Percentiles rank a stretch among this genome's conserved stretches.
Conservation (phyloP, 1,140 invertebrate genomes). For the Bombus waltoni region DNA sequence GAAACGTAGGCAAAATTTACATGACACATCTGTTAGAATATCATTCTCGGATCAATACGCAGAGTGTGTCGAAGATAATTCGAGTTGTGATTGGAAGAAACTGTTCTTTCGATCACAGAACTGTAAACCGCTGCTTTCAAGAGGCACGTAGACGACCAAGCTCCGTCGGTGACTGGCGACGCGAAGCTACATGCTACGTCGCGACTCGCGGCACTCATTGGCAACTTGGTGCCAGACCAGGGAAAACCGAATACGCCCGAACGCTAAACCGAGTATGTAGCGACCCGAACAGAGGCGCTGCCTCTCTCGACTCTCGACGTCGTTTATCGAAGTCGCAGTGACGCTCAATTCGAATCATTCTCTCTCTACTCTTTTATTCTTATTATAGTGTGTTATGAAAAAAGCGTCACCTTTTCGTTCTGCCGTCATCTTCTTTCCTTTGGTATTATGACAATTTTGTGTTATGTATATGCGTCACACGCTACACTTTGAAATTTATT, state of each 20-base stretch:
- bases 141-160: slow-evolving; percentile 50
- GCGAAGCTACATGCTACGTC: slow-evolving; percentile 39
- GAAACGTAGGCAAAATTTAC: neutral
- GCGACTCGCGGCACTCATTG: slow-evolving; percentile 36
- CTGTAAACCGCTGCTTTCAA: neutral
- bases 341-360: slow-evolving; percentile 37
- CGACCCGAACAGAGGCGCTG: slow-evolving; percentile 29
- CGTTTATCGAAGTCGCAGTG: slow-evolving; percentile 35
- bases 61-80: neutral
- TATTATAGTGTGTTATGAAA: no score
- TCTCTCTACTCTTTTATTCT: neutral
- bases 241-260: slow-evolving; percentile 20
- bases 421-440: no score
- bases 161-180: slow-evolving; percentile 71
- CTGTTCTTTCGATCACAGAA: neutral
- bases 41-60: neutral
- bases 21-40: neutral
- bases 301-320: neutral
- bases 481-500: no score
- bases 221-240: slow-evolving; percentile 2
- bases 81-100: neutral
- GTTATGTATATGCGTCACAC: no score
- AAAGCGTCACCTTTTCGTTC: neutral
- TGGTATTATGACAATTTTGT: no score
- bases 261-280: neutral